phyloP scores from a whole-genome alignment of 1,140 invertebrate genomes.

The Gonatopus flavifemur region DNA sequence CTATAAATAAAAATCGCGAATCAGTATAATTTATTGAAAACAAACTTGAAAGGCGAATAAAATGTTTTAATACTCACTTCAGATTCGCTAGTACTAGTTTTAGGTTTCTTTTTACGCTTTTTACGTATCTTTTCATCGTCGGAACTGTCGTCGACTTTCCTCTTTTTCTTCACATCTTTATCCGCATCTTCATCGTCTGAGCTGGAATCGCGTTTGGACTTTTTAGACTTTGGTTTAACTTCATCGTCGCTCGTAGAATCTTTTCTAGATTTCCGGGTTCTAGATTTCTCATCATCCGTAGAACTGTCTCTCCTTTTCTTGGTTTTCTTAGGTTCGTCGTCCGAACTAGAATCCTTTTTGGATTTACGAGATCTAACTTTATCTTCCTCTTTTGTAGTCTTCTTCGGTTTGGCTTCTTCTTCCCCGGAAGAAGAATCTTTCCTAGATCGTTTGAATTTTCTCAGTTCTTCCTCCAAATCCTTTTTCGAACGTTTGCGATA shows the following conservation, averaged over 20 bases:
- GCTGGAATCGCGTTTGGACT: constrained; percentile 50
- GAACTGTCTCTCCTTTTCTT: constrained; percentile 52
- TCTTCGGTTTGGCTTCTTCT: constrained; percentile 65
- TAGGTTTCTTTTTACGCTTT: constrained; percentile 69
- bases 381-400: constrained; percentile 57
- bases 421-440: constrained; percentile 68
- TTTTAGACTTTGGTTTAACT: constrained; percentile 40
- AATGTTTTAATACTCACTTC: constrained; percentile 38
- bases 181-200: constrained; percentile 59
- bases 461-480: constrained; percentile 55
- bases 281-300: constrained; percentile 53
- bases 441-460: constrained; percentile 57
- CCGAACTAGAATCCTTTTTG: constrained; percentile 62
- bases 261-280: constrained; percentile 57
- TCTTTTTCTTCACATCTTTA: constrained; percentile 56
- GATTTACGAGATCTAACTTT: constrained; percentile 58
- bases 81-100: constrained; percentile 57
- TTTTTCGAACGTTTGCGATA: constrained; percentile 51
- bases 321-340: constrained; percentile 59
- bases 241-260: constrained; percentile 56
- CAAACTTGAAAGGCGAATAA: background rate
- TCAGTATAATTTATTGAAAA: background rate
- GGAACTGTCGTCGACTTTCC: constrained; percentile 63
- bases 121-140: constrained; percentile 70
- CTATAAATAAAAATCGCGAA: constrained; percentile 24